Base-by-base conservation (phyloP, 2,113 vertebrate genomes). In the Eulemur macaco region DNA sequence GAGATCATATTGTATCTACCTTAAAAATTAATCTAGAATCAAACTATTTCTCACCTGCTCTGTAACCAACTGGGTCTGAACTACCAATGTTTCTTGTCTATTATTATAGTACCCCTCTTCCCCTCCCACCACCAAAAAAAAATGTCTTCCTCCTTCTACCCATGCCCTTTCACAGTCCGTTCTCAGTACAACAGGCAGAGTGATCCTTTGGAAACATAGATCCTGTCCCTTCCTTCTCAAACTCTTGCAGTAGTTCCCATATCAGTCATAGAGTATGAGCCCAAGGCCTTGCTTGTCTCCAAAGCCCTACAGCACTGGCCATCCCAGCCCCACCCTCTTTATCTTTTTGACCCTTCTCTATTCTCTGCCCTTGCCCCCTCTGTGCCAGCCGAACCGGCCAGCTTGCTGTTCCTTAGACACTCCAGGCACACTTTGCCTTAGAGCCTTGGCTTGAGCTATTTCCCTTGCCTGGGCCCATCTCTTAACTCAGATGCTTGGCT, bases 81-180 rank as follows among this genome's bases (percentile, higher is more conserved):
- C 74, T 39, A 2, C 15, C 82, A 8, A 1, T n/a, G 45, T 68
- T 39, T 47, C 50, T 77, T 64, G 23, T 18, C 31, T 52, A 29
- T 89, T 27, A 14, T 20, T 66, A 21, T 0, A 39, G 47, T 39
- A 23, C 23, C 34, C 18, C 29, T 45, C 54, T 37, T 21, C 6
- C 14, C 27, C 45, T 6, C 14, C 39, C 15, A 5, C 60, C 3
- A 3, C 27, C 27, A 27, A 5, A 11, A 37, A 29, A 52, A 63
- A 14, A 54, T 3, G 13, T 31, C 6, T 45, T 17, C 23, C 10
- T 83, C 34, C 11, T 20, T 86, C 25, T 27, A 5, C n/a, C 18
- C 2, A 3, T 25, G 11, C 17, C 17, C 6, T 15, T n/a, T 56
- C 56, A 8, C 18, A 29, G 34, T 42, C 56, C 39, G 0, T 64